Evolutionary conservation across 2,888 invertebrate genomes (phyloP), one percentile per base, ranked within the genome.

Genomic region (Uropetala carovei): DNA sequence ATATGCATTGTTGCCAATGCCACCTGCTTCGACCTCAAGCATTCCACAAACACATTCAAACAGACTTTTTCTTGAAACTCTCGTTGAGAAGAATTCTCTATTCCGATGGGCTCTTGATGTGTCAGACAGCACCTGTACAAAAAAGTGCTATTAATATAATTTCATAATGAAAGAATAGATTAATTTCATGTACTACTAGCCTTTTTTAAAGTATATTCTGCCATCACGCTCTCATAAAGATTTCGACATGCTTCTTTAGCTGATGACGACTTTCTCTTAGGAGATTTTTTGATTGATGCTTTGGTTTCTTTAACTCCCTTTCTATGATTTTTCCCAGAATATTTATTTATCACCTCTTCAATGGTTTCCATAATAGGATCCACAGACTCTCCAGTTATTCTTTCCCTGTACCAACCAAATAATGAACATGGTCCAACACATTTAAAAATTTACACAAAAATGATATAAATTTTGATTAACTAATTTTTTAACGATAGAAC

Each of bases 41-140:
- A 92, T 93, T 2, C 95, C 95, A 94, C 95, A 96, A 27, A 95
- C 94, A 94, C 96, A 95, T 93, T 95, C 95, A 94, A 95, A 95
- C 60, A 92, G 93, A 13, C 93, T 93, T 68, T 93, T 93, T 30
- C 92, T 93, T 43, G 93, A 92, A 1, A 94, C 93, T 82, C 93
- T 93, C 0, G 93, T 93, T 10, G 94, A 93, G 92, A 94, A 94
- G 92, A 94, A 94, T 27, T 93, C 93, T 30, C 93, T 93, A 57
- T 93, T 92, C 18, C 30, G 68, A 11, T 13, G 16, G 7, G 60
- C 60, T 59, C 60, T 60, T 81, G 82, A 59, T 56, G n/a, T 22
- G 56, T 92, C 92, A 64, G 58, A 30, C 7, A 92, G 83, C 18
- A 83, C 57, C 60, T 82, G n/a, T 7, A 64, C 16, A 60, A 86